These are phyloP conservation scores for Perizoma flavofasciatum DNA, from an alignment of 2,888 invertebrate genomes.

Conservation along the genomic window DNA sequence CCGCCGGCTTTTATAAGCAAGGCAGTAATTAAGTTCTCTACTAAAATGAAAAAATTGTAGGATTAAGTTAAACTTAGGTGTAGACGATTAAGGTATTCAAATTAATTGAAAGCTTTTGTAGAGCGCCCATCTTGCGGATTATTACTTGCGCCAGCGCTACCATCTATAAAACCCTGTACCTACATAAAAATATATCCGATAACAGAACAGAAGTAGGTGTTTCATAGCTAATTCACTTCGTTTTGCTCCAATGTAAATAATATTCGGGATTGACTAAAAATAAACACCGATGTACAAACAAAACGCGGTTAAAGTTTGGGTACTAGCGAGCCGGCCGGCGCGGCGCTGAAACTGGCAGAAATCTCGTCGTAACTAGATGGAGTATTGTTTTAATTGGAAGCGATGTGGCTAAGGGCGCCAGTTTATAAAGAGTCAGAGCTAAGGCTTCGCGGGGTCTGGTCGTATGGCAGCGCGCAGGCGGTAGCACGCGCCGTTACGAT, in stretches of 20 bases:
- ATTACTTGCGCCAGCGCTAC: conserved; percentile 13
- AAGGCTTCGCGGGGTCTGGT: conserved; percentile 61
- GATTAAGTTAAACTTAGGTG: no score
- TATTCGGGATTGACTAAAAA: conserved; percentile 59
- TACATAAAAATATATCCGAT: conserved; percentile 11
- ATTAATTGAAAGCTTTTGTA: conserved; percentile 11
- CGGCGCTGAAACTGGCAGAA: conserved; percentile 62
- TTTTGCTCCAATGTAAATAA: conserved; percentile 55
- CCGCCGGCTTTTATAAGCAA: no score
- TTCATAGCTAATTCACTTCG: conserved; percentile 47
- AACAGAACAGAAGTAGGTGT: conserved; percentile 24
- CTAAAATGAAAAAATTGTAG: no score
- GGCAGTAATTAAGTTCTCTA: no score
- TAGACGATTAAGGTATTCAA: no score
- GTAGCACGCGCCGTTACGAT: conserved; percentile 49
- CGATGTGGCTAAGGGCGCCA: conserved; percentile 60
- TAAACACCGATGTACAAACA: conserved; percentile 48
- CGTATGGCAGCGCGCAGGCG: conserved; percentile 44
- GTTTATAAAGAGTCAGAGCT: conserved; percentile 61
- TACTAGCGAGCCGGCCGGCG: conserved; percentile 23
- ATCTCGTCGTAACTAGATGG: conserved; percentile 74
- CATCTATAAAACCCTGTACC: conserved; percentile 1
- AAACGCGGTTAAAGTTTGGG: conserved; percentile 26
- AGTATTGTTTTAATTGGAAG: conserved; percentile 71
- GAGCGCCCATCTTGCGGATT: background rate